Evolutionary conservation across 2,888 invertebrate species (phyloP).

Genomic region (Mimas tiliae): DNA sequence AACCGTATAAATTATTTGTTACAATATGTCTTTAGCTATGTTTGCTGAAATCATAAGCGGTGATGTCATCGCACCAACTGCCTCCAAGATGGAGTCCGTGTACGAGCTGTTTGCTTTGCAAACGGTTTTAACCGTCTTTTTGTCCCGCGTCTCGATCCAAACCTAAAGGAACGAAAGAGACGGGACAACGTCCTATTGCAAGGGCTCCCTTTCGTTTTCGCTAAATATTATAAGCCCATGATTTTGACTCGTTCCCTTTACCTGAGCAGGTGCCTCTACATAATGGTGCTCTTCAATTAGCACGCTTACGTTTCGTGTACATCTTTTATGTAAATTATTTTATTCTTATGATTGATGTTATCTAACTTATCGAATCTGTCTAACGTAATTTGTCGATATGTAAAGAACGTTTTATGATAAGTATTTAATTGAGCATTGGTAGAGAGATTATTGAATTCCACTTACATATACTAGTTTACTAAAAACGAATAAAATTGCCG

Average conservation of each 20-base stretch:
- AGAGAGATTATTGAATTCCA: neutral
- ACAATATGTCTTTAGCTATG: conserved; percentile 54
- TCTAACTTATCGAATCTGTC: conserved; percentile 6
- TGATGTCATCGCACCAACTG: conserved; percentile 76
- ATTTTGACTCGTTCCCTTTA: conserved; percentile 20
- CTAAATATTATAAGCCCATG: conserved; percentile 36
- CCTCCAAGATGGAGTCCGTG: conserved; percentile 65
- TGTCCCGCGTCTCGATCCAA: conserved; percentile 63
- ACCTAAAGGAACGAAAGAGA: conserved; percentile 55
- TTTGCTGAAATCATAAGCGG: conserved; percentile 76
- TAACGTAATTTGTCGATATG: conserved; percentile 8
- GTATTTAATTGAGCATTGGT: conserved; percentile 4
- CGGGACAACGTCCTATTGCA: conserved; percentile 63
- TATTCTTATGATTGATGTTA: neutral
- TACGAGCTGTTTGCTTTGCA: conserved; percentile 69
- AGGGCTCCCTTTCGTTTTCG: conserved; percentile 65
- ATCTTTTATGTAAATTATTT: conserved; percentile 16
- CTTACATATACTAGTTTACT: neutral
- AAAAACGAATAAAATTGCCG: neutral
- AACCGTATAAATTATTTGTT: conserved; percentile 56
- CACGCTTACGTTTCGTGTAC: conserved; percentile 9
- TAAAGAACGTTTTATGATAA: neutral
- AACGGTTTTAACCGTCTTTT: conserved; percentile 77
- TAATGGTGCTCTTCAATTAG: conserved; percentile 13
- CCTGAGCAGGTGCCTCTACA: conserved; percentile 7